Conservation (phyloP, 2,797 vertebrate genomes). For the Crenuchus spilurus region DNA sequence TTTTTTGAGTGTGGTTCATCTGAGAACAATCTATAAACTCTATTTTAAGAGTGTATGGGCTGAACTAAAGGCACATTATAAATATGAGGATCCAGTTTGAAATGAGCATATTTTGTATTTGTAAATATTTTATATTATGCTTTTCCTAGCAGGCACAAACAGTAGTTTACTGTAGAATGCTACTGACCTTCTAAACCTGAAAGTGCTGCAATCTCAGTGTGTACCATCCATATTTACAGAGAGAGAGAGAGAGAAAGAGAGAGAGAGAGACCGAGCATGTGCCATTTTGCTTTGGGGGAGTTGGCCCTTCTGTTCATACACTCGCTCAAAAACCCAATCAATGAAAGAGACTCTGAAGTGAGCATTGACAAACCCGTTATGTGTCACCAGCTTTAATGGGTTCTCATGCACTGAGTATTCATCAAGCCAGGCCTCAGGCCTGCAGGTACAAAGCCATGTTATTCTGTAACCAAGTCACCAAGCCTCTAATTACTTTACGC, state of each 20-base stretch:
- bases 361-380: constrained; percentile 61
- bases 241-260: constrained; percentile 26
- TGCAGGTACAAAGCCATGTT: constrained; percentile 61
- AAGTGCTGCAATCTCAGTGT: constrained; percentile 8
- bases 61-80: too few relatives aligned
- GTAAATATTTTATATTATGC: neutral
- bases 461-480: constrained; percentile 64
- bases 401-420: constrained; percentile 64
- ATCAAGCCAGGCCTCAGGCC: constrained; percentile 65
- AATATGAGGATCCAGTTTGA: neutral
- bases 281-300: constrained; percentile 14
- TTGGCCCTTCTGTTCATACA: constrained; percentile 14
- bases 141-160: neutral
- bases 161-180: constrained; percentile 30
- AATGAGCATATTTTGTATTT: neutral
- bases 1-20: too few relatives aligned
- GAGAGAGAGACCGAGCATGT: constrained; percentile 5
- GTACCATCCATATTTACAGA: constrained; percentile 21
- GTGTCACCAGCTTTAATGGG: constrained; percentile 64
- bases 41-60: too few relatives aligned
- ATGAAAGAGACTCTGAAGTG: constrained; percentile 56
- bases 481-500: constrained; percentile 71
- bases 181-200: constrained; percentile 18
- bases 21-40: too few relatives aligned
- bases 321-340: constrained; percentile 46